Conservation (phyloP, 2,888 invertebrate genomes). For the Serrognathus titanus region DNA sequence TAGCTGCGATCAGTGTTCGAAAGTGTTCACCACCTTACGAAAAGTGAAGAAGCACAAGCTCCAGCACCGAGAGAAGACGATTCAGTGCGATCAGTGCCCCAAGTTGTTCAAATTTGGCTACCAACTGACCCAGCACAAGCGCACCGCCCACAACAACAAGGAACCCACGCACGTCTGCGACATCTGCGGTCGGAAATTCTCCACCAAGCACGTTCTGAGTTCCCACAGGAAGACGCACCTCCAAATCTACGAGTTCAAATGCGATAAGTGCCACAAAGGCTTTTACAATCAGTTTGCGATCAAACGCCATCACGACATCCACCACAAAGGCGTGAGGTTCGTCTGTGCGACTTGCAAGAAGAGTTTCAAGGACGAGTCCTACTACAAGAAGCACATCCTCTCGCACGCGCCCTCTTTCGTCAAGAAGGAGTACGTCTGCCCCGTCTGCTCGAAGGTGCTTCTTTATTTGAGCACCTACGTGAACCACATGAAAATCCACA, state of each 20-base stretch:
- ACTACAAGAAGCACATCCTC: conserved; percentile 21
- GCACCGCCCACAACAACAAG: not conserved
- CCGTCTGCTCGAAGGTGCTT: conserved; percentile 24
- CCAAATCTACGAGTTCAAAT: conserved; percentile 28
- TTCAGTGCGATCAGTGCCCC: not conserved
- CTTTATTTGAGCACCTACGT: conserved; percentile 14
- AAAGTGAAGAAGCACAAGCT: not conserved
- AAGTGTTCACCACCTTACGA: not conserved
- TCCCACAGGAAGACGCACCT: not conserved
- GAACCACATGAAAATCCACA: conserved; percentile 19
- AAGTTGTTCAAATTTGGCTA: not conserved
- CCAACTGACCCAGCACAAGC: not conserved
- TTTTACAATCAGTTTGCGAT: conserved; percentile 26
- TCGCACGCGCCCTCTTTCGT: conserved; percentile 11
- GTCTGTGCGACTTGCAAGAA: conserved; percentile 34
- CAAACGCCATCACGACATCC: conserved; percentile 24
- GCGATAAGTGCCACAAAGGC: conserved; percentile 39
- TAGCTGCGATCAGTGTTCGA: conserved; percentile 33
- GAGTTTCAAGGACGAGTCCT: conserved; percentile 18
- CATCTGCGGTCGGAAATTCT: conserved; percentile 28
- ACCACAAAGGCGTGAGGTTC: conserved; percentile 14
- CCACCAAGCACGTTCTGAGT: not conserved
- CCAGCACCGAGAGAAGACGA: not conserved
- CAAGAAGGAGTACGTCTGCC: conserved; percentile 20
- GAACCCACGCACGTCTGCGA: conserved; percentile 26